Conservation (phyloP, 2,113 vertebrate species). For the Ictidomys tridecemlineatus region DNA sequence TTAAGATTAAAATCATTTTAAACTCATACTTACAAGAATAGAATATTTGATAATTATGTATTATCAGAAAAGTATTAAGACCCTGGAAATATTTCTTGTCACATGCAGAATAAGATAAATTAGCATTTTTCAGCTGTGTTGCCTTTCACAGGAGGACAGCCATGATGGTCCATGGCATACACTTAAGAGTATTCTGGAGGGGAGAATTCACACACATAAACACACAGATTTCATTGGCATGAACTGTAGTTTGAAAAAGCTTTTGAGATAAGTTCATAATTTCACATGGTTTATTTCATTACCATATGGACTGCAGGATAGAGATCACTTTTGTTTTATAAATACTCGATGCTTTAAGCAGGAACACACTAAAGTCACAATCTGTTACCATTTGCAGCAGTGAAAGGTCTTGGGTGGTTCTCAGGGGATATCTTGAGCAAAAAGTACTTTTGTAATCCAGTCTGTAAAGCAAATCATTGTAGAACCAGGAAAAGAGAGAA, state of each 20-base stretch:
- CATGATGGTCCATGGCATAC: background rate
- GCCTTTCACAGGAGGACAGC: background rate
- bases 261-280: constrained; percentile 44
- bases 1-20: background rate
- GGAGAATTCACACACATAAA: background rate
- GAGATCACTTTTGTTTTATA: constrained; percentile 59
- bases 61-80: background rate
- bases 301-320: constrained; percentile 13
- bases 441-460: constrained; percentile 64
- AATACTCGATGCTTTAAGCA: constrained; percentile 56
- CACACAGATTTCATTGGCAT: background rate
- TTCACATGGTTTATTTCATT: constrained; percentile 60
- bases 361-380: constrained; percentile 39
- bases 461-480: constrained; percentile 57
- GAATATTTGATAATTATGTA: background rate
- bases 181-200: background rate
- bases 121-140: background rate
- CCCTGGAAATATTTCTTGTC: background rate
- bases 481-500: constrained; percentile 9
- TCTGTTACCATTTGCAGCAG: constrained; percentile 25
- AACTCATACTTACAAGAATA: background rate
- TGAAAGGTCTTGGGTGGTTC: constrained; percentile 74
- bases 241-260: background rate
- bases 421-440: constrained; percentile 51
- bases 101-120: background rate